Evolutionary conservation across 2,113 vertebrate species (phyloP), one percentile per base, ranked within the genome.

Genomic region (Ptyas mucosa): DNA sequence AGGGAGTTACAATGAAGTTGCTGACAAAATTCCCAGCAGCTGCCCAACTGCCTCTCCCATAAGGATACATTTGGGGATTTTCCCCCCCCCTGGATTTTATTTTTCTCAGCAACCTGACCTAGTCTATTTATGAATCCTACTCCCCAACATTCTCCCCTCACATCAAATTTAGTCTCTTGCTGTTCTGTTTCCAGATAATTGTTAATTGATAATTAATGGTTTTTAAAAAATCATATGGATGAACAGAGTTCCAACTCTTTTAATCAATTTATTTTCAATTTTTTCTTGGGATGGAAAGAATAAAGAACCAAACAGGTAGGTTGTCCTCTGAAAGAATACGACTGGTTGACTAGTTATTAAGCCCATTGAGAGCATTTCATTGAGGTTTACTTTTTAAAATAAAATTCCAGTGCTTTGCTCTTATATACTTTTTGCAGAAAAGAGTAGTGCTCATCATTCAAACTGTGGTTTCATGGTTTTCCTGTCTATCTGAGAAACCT

Each of bases 351-450:
- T 75, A 34, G 5, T 26, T 64, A 12, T 64, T 29, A 64, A 64
- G 11, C 3, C 26, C n/a, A 75, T 34, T 15, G 51, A 29, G 9
- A 51, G 51, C 14, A 11, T 90, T 34, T 46, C 24, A 43, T 8
- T 43, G 54, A 24, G 18, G 29, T 34, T 24, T 61, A 29, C 20
- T 34, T 53, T 53, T 29, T n/a, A 0, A n/a, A n/a, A 49, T 64
- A 18, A 21, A 93, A 93, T 95, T 95, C 81, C 49, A 52, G 14
- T 93, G 58, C 1, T 96, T 93, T 55, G 93, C 54, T 53, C 5
- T 69, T 69, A 88, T 5, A 2, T 21, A 55, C 29, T 55, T 88
- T 94, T 95, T 54, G 64, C 57, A 93, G 89, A 92, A 93, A 94
- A 93, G 64, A 93, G 20, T 46, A 93, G 53, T 54, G 18, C 0